phyloP scores from a whole-genome alignment of 2,888 invertebrate genomes.

The Caenorhabditis angaria region DNA sequence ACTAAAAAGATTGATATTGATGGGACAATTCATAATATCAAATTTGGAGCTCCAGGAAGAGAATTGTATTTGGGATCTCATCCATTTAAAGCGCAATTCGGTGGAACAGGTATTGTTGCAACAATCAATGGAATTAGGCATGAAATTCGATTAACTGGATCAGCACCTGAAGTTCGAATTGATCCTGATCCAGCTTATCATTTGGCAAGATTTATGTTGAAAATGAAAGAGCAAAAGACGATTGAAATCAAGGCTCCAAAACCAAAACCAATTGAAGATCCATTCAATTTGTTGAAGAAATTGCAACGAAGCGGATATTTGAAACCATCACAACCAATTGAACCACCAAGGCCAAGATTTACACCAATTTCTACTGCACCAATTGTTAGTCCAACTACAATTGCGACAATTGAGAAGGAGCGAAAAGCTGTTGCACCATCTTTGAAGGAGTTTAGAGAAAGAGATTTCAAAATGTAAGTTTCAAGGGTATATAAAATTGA shows the following conservation, averaged over 20 bases:
- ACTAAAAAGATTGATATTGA: constrained; percentile 71
- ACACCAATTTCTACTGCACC: constrained; percentile 2
- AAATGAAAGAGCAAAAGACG: constrained; percentile 41
- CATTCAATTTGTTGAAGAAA: constrained; percentile 29
- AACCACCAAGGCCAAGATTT: neutral
- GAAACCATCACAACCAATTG: constrained; percentile 12
- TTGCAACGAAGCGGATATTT: constrained; percentile 17
- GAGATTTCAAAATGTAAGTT: constrained; percentile 48
- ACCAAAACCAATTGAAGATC: constrained; percentile 23
- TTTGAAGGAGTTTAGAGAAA: constrained; percentile 59
- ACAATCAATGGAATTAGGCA: constrained; percentile 83
- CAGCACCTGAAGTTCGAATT: constrained; percentile 91
- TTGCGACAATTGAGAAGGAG: constrained; percentile 14
- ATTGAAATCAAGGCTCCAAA: constrained; percentile 33
- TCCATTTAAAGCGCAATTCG: constrained; percentile 87
- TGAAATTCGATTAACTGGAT: constrained; percentile 85
- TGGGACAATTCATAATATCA: constrained; percentile 77
- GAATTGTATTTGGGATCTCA: constrained; percentile 88
- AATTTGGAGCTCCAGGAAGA: constrained; percentile 89
- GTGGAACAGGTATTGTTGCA: constrained; percentile 83
- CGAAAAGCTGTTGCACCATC: constrained; percentile 74
- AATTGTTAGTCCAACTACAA: constrained; percentile 1
- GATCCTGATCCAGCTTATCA: constrained; percentile 83
- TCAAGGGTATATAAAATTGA: constrained; percentile 1
- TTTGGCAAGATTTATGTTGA: constrained; percentile 74